Base-by-base conservation (phyloP, 2,113 vertebrate genomes). In the Trichomycterus rosablanca region DNA sequence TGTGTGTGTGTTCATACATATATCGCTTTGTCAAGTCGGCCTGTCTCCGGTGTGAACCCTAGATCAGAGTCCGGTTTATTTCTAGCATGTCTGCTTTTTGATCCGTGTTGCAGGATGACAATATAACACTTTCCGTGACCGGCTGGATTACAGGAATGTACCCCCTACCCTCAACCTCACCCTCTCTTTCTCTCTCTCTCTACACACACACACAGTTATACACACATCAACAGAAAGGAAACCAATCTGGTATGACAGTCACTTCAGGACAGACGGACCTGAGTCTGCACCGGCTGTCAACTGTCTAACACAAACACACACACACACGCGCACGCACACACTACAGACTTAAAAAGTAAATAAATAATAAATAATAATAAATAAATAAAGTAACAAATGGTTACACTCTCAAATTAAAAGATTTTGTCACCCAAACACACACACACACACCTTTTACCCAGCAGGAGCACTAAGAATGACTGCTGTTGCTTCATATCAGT, bases 171-270 rank as follows among this genome's bases (percentile, higher is more conserved):
- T 9, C 34, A 40, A 32, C 37, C 15, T 37, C 30, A 35, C 45
- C 18, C 58, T 23, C 43, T 18, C 37, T n/a, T n/a, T n/a, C n/a
- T n/a, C n/a, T n/a, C n/a, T n/a, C n/a, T n/a, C n/a, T n/a, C n/a
- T n/a, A 45, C 16, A 90, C 81, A 74, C 86, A 89, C 88, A 86
- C 86, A 89, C 86, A 70, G 39, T 15, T 19, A 49, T 26, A 57
- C 50, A 34, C 66, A 80, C 89, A 89, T 78, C 79, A 86, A 84
- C 84, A 83, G 83, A 81, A 86, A 86, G 87, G 87, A 95, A 92
- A 94, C 92, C 90, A 94, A 96, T 94, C 90, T 86, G 77, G 84
- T 81, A 85, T 95, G 94, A 97, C 94, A 95, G 89, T 91, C 90
- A 93, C 94, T 97, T 91, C 85, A 76, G 93, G 93, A 96, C 89